Evolutionary conservation across 2,888 invertebrate genomes (phyloP).

Genomic region (Ptilodon capucinus): DNA sequence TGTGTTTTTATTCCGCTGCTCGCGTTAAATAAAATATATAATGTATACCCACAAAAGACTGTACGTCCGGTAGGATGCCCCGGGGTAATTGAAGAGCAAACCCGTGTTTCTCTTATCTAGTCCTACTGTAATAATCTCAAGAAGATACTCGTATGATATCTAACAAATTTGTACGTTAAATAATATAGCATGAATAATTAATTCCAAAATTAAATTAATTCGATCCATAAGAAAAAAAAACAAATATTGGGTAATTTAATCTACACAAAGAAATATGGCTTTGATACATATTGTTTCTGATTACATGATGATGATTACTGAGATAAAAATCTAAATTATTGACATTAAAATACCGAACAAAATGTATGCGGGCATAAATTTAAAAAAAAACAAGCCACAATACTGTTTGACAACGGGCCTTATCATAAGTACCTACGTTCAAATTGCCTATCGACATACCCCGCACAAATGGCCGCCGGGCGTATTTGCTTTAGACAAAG

Average conservation of each 20-base stretch:
- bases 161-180: conserved; percentile 3
- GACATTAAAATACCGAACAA: too few relatives aligned
- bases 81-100: conserved; percentile 24
- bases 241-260: too few relatives aligned
- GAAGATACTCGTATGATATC: conserved; percentile 12
- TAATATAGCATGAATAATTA: conserved; percentile 6
- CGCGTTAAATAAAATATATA: conserved; percentile 2
- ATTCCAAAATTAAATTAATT: conserved; percentile 1
- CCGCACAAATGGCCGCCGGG: conserved; percentile 14
- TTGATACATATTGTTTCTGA: neutral
- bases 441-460: neutral
- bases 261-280: too few relatives aligned
- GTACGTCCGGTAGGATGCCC: conserved; percentile 11
- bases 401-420: too few relatives aligned
- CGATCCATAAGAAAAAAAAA: too few relatives aligned
- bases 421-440: neutral
- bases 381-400: too few relatives aligned
- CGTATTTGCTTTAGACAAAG: conserved; percentile 23
- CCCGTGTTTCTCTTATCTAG: conserved; percentile 20
- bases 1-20: neutral
- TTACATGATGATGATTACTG: too few relatives aligned
- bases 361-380: too few relatives aligned
- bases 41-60: conserved; percentile 14
- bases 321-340: too few relatives aligned
- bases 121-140: conserved; percentile 8